These are phyloP conservation scores for Cyprinodon tularosa DNA, from an alignment of 2,113 vertebrate genomes.

Conservation along the genomic window DNA sequence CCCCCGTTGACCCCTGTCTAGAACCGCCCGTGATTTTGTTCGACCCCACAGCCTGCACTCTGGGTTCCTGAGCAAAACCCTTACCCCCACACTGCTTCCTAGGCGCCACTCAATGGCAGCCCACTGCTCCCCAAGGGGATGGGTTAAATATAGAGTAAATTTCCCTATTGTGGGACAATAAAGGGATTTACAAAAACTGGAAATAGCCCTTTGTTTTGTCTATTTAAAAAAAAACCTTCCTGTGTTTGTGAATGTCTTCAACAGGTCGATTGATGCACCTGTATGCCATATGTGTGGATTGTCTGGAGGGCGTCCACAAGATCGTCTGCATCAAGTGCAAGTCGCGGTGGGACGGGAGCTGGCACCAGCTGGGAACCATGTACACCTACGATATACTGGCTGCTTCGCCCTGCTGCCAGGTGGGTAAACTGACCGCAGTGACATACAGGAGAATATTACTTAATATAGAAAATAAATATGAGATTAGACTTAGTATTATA, in stretches of 20 bases:
- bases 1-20: no score
- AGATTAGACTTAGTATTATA: no score
- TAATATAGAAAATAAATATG: no score
- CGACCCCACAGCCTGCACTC: no score
- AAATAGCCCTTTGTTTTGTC: background rate
- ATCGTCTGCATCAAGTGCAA: constrained; percentile 99
- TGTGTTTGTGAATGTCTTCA: background rate
- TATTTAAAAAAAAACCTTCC: background rate
- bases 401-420: constrained; percentile 98
- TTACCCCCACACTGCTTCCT: no score
- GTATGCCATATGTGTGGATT: constrained; percentile 97
- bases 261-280: constrained; percentile 98
- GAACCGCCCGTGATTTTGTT: no score
- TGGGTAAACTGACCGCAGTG: constrained; percentile 48
- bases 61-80: no score
- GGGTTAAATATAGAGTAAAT: no score
- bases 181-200: no score
- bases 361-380: constrained; percentile 99
- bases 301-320: constrained; percentile 98
- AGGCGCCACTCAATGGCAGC: no score
- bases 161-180: no score
- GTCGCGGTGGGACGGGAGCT: constrained; percentile 98
- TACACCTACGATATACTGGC: constrained; percentile 99
- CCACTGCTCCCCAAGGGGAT: no score
- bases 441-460: background rate